Evolutionary conservation across 2,113 vertebrate species (phyloP).

Genomic region (Pteronura brasiliensis): DNA sequence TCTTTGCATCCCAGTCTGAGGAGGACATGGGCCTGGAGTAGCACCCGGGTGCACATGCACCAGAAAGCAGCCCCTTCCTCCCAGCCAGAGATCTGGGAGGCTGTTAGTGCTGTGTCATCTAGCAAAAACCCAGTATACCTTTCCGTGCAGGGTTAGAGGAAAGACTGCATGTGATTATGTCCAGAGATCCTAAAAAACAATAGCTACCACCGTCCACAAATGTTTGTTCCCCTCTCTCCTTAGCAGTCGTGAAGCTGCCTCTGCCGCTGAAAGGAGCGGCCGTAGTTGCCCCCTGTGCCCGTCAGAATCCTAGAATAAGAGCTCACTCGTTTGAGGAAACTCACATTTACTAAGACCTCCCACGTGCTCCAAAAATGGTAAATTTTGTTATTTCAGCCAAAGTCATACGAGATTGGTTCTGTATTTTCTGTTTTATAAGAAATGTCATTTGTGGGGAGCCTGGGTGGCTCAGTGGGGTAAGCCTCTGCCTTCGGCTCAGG

Average conservation of each 20-base stretch:
- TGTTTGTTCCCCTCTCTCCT: not conserved
- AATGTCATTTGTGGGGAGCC: not conserved
- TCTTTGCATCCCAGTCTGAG: not conserved
- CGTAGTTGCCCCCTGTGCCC: not conserved
- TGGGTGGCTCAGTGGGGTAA: no score
- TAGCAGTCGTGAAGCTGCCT: not conserved
- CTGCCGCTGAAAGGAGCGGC: not conserved
- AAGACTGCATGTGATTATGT: not conserved
- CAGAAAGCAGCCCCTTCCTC: not conserved
- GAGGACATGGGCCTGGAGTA: not conserved
- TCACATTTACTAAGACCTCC: not conserved
- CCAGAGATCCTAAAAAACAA: not conserved
- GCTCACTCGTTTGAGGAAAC: not conserved
- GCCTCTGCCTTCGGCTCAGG: no score
- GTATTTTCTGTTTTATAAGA: not conserved
- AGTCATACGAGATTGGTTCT: not conserved
- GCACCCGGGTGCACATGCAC: fast-evolving
- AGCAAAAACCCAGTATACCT: not conserved
- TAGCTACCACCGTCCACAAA: not conserved
- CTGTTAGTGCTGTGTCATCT: not conserved
- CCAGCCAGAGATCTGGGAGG: not conserved
- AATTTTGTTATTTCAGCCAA: not conserved
- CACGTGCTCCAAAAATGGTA: not conserved
- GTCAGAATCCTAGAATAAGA: not conserved
- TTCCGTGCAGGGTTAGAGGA: not conserved